These are phyloP conservation scores for Darevskia mixta DNA, from an alignment of 2,797 vertebrate genomes.

Conservation along the genomic window DNA sequence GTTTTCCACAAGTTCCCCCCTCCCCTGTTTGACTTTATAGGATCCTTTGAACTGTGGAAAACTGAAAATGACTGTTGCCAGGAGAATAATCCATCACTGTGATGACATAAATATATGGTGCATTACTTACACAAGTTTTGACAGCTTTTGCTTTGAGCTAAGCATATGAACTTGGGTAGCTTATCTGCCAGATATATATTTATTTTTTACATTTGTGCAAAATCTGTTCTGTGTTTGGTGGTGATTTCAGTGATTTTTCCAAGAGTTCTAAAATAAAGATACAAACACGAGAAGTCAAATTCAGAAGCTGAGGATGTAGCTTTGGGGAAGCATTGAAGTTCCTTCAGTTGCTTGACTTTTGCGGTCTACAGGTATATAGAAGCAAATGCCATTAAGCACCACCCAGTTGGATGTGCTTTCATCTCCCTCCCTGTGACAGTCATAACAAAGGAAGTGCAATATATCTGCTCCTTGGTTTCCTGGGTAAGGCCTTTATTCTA, in stretches of 20 bases:
- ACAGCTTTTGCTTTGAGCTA: neutral
- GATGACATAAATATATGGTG: neutral
- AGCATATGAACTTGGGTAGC: neutral
- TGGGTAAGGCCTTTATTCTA: neutral
- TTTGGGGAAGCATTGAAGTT: neutral
- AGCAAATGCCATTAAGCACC: too few species aligned
- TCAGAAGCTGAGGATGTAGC: neutral
- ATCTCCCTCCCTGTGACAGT: neutral
- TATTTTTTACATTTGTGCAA: neutral
- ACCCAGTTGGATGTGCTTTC: neutral
- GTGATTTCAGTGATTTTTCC: neutral
- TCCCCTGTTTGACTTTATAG: neutral
- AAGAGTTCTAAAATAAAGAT: neutral
- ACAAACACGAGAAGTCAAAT: neutral
- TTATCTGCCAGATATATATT: neutral
- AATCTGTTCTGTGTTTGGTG: neutral
- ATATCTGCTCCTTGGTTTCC: neutral
- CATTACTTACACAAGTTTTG: neutral
- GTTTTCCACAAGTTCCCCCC: neutral
- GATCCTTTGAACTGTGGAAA: neutral
- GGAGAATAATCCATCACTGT: neutral
- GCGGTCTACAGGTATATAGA: neutral
- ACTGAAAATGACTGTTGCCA: neutral
- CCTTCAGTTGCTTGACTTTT: constrained; percentile 1
- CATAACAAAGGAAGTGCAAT: neutral